Conservation (phyloP, 2,797 vertebrate genomes). For the Betta splendens region DNA sequence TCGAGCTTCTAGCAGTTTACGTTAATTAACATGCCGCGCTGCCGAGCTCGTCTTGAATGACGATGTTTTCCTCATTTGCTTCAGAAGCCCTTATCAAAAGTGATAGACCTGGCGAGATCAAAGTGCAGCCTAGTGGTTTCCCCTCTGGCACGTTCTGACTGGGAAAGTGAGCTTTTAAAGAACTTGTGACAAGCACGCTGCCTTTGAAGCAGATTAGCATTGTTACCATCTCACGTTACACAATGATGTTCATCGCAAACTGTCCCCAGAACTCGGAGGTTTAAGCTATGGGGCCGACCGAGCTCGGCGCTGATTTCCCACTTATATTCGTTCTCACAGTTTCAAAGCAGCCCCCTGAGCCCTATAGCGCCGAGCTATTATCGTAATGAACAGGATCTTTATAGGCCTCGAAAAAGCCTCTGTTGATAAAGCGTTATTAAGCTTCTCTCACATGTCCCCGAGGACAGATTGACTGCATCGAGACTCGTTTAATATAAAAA, state of each 20-base stretch:
- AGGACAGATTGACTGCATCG: slow-evolving; percentile 76
- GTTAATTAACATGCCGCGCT: slow-evolving; percentile 52
- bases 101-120: slow-evolving; percentile 74
- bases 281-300: slow-evolving; percentile 47
- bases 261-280: slow-evolving; percentile 53
- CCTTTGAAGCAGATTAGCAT: slow-evolving; percentile 78
- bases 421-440: slow-evolving; percentile 67
- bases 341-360: slow-evolving; percentile 72
- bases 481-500: slow-evolving; percentile 76
- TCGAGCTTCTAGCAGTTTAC: slow-evolving; percentile 43
- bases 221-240: slow-evolving; percentile 76
- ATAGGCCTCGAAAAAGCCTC: slow-evolving; percentile 52
- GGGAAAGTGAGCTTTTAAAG: slow-evolving; percentile 66
- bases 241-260: slow-evolving; percentile 56
- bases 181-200: slow-evolving; percentile 69
- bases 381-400: slow-evolving; percentile 58
- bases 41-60: slow-evolving; percentile 51
- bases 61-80: slow-evolving; percentile 66
- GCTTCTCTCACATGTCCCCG: slow-evolving; percentile 61
- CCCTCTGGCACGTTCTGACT: slow-evolving; percentile 68
- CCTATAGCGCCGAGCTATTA: slow-evolving; percentile 52
- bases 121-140: slow-evolving; percentile 68
- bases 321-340: slow-evolving; percentile 73
- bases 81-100: slow-evolving; percentile 72
- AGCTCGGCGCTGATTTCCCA: slow-evolving; percentile 58